A percentile compares a stretch with the other conserved stretches of the same genome.
phyloP scores from a whole-genome alignment of 2,113 vertebrate genomes.

The Capreolus pygargus region DNA sequence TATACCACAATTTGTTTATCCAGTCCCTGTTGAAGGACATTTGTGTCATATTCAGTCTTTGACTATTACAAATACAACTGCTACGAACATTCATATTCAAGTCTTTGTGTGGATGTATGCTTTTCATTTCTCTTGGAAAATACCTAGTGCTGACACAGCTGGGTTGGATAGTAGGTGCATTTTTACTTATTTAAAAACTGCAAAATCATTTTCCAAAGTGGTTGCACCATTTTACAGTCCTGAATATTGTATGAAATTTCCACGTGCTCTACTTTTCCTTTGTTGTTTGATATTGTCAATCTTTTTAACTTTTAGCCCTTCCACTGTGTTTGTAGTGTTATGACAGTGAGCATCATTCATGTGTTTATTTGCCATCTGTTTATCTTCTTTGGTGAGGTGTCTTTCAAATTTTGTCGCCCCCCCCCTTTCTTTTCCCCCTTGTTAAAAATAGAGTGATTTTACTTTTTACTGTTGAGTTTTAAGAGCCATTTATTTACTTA shows the following conservation, averaged over 20 bases:
- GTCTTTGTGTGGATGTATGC: not conserved
- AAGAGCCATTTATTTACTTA: not conserved
- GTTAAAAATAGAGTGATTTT: not conserved
- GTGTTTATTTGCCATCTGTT: not conserved
- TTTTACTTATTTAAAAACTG: not conserved
- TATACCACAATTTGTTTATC: not conserved
- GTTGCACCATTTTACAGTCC: not conserved
- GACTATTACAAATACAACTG: not conserved
- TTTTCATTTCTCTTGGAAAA: not conserved
- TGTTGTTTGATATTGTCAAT: not conserved
- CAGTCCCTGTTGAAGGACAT: not conserved
- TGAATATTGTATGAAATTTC: not conserved
- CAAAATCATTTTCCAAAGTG: not conserved
- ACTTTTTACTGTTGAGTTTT: not conserved
- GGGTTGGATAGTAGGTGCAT: not conserved
- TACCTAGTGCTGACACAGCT: not conserved
- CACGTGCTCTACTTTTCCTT: not conserved
- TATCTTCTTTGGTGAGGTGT: not conserved
- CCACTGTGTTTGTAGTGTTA: not conserved
- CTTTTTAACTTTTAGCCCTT: not conserved
- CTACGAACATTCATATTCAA: not conserved
- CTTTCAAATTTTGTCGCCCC: not conserved
- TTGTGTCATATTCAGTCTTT: not conserved
- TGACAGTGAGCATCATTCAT: not conserved
- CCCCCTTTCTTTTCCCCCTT: not conserved